Percentiles rank a stretch among this genome's conserved stretches.
phyloP scores from a whole-genome alignment of 2,888 invertebrate species.

The Amphipyra berbera region DNA sequence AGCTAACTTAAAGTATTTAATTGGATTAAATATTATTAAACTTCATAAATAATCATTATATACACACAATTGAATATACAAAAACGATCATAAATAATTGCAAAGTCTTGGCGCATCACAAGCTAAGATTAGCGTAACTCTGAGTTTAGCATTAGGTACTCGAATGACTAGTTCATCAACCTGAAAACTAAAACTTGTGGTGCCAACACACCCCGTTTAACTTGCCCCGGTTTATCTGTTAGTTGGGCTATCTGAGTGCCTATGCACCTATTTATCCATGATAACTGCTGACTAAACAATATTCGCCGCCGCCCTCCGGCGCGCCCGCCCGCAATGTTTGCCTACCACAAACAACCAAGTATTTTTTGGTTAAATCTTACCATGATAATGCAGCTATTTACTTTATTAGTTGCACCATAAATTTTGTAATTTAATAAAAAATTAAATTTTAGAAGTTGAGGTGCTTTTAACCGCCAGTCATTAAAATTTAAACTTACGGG shows the following conservation, averaged over 20 bases:
- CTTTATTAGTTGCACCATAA: slow-evolving; percentile 58
- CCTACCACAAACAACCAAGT: slow-evolving; percentile 73
- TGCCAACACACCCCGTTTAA: slow-evolving; percentile 20
- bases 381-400: slow-evolving; percentile 60
- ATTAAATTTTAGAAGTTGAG: slow-evolving; percentile 31
- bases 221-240: slow-evolving; percentile 57
- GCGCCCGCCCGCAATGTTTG: slow-evolving; percentile 84
- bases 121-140: too few species aligned
- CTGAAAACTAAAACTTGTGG: not conserved
- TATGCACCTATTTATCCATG: slow-evolving; percentile 78
- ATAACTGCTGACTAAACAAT: slow-evolving; percentile 80
- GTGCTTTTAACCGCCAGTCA: slow-evolving; percentile 17
- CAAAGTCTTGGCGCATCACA: too few species aligned
- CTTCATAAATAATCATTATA: too few species aligned
- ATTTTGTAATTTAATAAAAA: slow-evolving; percentile 47
- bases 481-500: not conserved
- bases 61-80: too few species aligned
- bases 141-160: too few species aligned
- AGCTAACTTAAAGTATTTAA: too few species aligned
- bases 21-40: too few species aligned
- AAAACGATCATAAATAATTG: too few species aligned
- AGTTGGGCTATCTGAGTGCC: slow-evolving; percentile 60
- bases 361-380: slow-evolving; percentile 67
- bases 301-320: slow-evolving; percentile 74
- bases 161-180: too few species aligned